Conservation (phyloP, 2,113 vertebrate species). For the Apistogramma diplotaenia region DNA sequence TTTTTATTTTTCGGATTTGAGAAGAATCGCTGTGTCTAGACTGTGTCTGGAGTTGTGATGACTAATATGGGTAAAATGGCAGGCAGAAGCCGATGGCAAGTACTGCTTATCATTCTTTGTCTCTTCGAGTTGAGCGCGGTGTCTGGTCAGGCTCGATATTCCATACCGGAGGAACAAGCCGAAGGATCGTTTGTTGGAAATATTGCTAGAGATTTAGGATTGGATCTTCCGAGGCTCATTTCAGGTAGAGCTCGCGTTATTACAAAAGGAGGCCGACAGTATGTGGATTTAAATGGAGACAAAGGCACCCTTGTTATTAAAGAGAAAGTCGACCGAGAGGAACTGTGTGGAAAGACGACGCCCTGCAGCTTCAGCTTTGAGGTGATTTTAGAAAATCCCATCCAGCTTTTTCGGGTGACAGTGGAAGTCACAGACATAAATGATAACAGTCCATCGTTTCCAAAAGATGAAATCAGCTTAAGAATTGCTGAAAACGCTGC, state of each 20-base stretch:
- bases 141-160: constrained; percentile 65
- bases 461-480: constrained; percentile 45
- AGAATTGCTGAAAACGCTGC: constrained; percentile 56
- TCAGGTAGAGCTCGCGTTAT: constrained; percentile 76
- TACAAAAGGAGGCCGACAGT: constrained; percentile 69
- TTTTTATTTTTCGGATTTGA: not conserved
- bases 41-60: constrained; percentile 25
- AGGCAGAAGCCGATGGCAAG: constrained; percentile 28
- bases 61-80: not conserved
- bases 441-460: constrained; percentile 70
- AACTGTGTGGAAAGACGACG: constrained; percentile 75
- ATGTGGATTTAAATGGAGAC: constrained; percentile 73
- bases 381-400: constrained; percentile 75
- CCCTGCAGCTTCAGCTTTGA: constrained; percentile 81
- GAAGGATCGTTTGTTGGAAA: constrained; percentile 79
- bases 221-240: constrained; percentile 70
- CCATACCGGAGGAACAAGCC: constrained; percentile 77
- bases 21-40: not conserved
- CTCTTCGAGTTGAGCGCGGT: constrained; percentile 36
- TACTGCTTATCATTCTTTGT: constrained; percentile 58
- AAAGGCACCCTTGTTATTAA: constrained; percentile 74
- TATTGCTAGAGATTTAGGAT: constrained; percentile 75
- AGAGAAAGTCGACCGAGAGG: constrained; percentile 82
- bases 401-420: constrained; percentile 71
- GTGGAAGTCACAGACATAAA: constrained; percentile 74